phyloP scores from a whole-genome alignment of 2,888 invertebrate genomes.

The Apodemia duryi region DNA sequence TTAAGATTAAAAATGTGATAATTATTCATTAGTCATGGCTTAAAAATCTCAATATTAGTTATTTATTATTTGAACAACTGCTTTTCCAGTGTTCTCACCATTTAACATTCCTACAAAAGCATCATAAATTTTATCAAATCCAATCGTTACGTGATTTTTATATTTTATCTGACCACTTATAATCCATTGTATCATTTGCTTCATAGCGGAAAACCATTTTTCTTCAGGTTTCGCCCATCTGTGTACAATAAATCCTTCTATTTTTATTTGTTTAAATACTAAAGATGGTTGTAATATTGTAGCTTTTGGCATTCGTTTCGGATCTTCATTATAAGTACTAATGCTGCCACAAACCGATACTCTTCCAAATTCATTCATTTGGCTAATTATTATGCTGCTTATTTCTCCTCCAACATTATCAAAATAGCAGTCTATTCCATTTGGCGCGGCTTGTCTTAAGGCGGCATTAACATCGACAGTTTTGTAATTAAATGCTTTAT shows the following conservation, averaged over 20 bases:
- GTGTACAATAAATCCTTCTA: slow-evolving; percentile 74
- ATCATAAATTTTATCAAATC: slow-evolving; percentile 81
- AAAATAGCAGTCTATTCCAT: no score
- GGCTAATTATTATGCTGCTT: no score
- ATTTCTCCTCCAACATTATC: no score
- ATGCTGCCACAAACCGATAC: slow-evolving; percentile 82
- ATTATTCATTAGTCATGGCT: no score
- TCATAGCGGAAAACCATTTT: slow-evolving; percentile 72
- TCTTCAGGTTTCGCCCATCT: slow-evolving; percentile 56
- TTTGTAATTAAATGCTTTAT: slow-evolving; percentile 87
- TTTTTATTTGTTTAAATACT: slow-evolving; percentile 71
- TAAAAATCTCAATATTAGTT: no score
- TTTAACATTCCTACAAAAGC: slow-evolving; percentile 71
- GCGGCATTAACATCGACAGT: slow-evolving; percentile 71
- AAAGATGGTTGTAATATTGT: slow-evolving; percentile 65
- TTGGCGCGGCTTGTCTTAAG: slow-evolving; percentile 41
- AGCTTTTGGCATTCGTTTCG: slow-evolving; percentile 42
- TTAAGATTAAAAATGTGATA: no score
- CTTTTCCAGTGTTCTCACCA: slow-evolving; percentile 61
- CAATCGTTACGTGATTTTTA: slow-evolving; percentile 79
- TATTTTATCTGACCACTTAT: slow-evolving; percentile 80
- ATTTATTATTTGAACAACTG: no score
- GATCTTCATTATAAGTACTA: slow-evolving; percentile 71
- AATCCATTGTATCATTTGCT: slow-evolving; percentile 76
- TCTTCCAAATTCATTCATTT: slow-evolving; percentile 36